Evolutionary conservation across 2,888 invertebrate species (phyloP), one percentile per base, ranked within the genome.

Genomic region (Yponomeuta cagnagella): DNA sequence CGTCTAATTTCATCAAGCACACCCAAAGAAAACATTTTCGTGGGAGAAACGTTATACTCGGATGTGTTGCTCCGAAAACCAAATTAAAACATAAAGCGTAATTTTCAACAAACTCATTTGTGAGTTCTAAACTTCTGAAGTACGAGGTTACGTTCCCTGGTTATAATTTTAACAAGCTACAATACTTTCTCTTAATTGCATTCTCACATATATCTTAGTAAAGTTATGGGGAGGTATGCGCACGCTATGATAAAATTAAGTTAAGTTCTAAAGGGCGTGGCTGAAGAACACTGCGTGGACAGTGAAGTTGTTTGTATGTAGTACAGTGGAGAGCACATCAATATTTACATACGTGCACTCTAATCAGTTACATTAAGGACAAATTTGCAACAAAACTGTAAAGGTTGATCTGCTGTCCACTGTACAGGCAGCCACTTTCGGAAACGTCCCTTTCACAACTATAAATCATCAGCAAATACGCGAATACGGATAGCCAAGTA

Each of bases 111-210:
- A 70, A 70, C 70, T 70, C 31, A 48, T 67, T 68, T 68, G 52
- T 58, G 63, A 70, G 33, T 70, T 63, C 37, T 43, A 70, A 70
- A 70, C 70, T 70, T 63, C 70, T 72, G 23, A 72, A 77, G 79
- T 79, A 80, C 76, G 79, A 79, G 79, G 82, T 85, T 82, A 82
- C 79, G 74, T 82, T 81, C 77, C 76, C 79, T 80, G 52, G 80
- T 86, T 83, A 85, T 84, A 86, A 83, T 82, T 83, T 80, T 82
- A 86, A 86, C 83, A 82, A 81, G 84, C 76, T 77, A 78, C 77
- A 79, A 82, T 82, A 80, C 83, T 81, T 85, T 82, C 83, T 80
- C 85, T 81, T 87, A 87, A 86, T 88, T 84, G 79, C 85, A 80
- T 81, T 80, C 80, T 79, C 80, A 77, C 78, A 79, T 79, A 82